Percentiles rank a stretch among this genome's conserved stretches.
These are phyloP conservation scores for Mastigias papua DNA, from an alignment of 30 jellyfish, hydroid and myxozoan species.

Conservation along the genomic window DNA sequence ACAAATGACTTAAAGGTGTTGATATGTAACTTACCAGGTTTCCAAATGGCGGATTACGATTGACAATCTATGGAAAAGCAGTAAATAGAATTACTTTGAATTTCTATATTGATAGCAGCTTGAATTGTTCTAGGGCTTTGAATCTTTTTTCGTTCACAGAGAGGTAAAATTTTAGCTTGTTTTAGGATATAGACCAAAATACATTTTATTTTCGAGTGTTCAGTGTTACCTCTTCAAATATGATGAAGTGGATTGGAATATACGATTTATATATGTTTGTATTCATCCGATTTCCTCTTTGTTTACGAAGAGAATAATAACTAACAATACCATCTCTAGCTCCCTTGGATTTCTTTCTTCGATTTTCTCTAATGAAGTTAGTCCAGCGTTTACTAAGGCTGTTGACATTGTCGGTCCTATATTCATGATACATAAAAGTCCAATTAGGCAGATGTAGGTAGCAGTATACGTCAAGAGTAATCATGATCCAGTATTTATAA, in stretches of 20 bases:
- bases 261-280: too few relatives aligned
- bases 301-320: too few relatives aligned
- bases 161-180: neutral
- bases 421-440: neutral
- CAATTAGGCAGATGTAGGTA: neutral
- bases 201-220: too few relatives aligned
- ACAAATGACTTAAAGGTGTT: neutral
- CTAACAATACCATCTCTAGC: constrained; percentile 88
- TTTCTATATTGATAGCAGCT: too few relatives aligned
- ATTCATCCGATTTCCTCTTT: too few relatives aligned
- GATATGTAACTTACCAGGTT: constrained; percentile 69
- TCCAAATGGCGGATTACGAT: constrained; percentile 97
- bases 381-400: constrained; percentile 95
- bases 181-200: too few relatives aligned
- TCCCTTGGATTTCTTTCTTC: constrained; percentile 93
- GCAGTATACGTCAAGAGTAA: too few relatives aligned
- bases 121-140: neutral
- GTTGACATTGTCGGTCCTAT: constrained; percentile 96
- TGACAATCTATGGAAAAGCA: constrained; percentile 72
- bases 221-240: too few relatives aligned
- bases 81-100: neutral
- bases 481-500: too few relatives aligned
- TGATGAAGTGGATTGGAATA: too few relatives aligned
- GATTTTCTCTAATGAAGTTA: constrained; percentile 89
- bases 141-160: neutral